Conservation (phyloP, 2,797 vertebrate species). For the Bucorvus abyssinicus region DNA sequence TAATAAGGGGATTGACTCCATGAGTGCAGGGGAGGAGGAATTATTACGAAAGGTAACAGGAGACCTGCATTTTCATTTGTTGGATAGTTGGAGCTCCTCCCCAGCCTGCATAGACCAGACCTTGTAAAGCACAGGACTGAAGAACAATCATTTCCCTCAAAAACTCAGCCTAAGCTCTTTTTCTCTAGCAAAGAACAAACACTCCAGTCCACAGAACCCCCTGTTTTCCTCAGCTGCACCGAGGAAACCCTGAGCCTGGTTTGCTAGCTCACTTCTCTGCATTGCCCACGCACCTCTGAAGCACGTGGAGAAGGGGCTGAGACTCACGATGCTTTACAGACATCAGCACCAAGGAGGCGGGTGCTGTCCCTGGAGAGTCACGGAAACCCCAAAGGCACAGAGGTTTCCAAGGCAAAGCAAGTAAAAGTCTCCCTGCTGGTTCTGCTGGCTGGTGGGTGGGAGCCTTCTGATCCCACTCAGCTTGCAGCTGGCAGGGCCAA, state of each 20-base stretch:
- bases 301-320: not conserved
- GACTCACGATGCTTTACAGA: not conserved
- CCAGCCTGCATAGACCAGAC: accelerated
- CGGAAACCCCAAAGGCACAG: not conserved
- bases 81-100: not conserved
- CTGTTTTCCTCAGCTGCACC: not conserved
- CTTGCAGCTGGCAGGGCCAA: not conserved
- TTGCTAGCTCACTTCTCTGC: not conserved
- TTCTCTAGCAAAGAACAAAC: not conserved
- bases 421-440: not conserved
- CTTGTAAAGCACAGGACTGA: not conserved
- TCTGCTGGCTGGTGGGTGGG: not conserved
- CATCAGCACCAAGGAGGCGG: not conserved
- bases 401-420: not conserved
- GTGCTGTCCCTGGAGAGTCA: not conserved
- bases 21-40: not conserved
- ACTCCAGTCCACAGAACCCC: not conserved
- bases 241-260: not conserved
- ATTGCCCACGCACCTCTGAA: accelerated
- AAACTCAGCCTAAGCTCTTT: not conserved
- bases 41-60: not conserved
- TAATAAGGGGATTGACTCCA: not conserved
- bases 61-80: not conserved
- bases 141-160: not conserved
- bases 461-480: not conserved